These are phyloP conservation scores for Myrmophylax atrothorax DNA, from an alignment of 2,113 vertebrate genomes.

Conservation along the genomic window DNA sequence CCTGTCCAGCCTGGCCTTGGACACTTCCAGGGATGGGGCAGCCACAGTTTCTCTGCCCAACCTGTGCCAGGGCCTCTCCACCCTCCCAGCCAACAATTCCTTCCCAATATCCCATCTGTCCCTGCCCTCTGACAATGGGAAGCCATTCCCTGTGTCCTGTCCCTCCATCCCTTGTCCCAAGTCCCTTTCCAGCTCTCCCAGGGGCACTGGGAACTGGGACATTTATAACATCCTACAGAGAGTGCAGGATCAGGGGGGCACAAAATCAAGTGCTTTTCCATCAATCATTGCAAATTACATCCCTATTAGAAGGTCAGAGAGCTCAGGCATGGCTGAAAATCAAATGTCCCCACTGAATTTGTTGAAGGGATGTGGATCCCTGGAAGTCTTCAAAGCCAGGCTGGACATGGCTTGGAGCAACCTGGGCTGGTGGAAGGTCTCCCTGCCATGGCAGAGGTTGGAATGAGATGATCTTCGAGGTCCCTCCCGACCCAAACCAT, in stretches of 20 bases:
- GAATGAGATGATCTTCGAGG: rapidly evolving
- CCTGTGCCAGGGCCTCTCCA: too few relatives aligned
- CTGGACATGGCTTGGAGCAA: rapidly evolving
- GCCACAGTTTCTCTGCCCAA: too few relatives aligned
- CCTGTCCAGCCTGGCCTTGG: too few relatives aligned
- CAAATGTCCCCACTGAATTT: not conserved
- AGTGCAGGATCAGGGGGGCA: not conserved
- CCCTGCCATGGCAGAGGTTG: not conserved
- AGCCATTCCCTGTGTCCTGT: not conserved
- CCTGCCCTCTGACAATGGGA: too few relatives aligned
- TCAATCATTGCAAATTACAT: not conserved
- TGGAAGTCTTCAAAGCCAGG: not conserved
- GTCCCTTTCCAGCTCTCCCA: not conserved
- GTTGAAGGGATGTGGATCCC: not conserved
- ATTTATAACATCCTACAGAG: not conserved
- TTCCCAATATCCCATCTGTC: too few relatives aligned
- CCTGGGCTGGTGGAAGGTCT: not conserved
- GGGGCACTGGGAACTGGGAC: not conserved
- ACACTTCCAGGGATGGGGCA: too few relatives aligned
- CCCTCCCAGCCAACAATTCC: too few relatives aligned
- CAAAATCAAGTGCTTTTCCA: rapidly evolving
- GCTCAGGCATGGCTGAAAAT: not conserved
- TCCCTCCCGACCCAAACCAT: not conserved
- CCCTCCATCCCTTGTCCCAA: not conserved
- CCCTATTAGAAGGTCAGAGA: not conserved